A percentile compares a stretch with the other conserved stretches of the same genome.
Conservation (phyloP, 2,888 invertebrate genomes). For the Noctua janthe region DNA sequence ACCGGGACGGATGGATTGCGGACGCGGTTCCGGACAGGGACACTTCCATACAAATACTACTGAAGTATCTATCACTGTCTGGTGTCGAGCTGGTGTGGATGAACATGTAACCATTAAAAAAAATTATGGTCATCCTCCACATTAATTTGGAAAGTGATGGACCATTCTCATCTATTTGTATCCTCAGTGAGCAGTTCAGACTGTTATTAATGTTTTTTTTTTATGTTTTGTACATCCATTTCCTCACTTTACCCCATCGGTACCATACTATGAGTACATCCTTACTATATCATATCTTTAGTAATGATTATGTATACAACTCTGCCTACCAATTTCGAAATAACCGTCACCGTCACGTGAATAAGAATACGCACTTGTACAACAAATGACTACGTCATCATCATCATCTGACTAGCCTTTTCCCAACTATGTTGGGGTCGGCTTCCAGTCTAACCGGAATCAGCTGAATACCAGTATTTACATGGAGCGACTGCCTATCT, state of each 20-base stretch:
- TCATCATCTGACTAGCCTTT: no score
- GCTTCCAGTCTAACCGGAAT: no score
- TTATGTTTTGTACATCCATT: not conserved
- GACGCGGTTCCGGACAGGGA: not conserved
- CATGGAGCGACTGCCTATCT: no score
- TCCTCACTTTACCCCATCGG: not conserved
- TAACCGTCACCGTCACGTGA: not conserved
- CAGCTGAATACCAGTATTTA: no score
- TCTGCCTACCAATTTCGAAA: not conserved
- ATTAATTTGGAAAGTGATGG: not conserved
- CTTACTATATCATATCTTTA: not conserved
- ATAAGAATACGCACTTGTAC: not conserved
- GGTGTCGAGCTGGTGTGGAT: not conserved
- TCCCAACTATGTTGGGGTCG: no score
- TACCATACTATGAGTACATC: not conserved
- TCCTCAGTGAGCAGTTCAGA: not conserved
- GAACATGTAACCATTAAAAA: not conserved
- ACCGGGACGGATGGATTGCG: not conserved
- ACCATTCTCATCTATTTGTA: not conserved
- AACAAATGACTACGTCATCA: not conserved
- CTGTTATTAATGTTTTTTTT: not conserved
- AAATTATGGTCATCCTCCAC: not conserved
- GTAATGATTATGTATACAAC: not conserved
- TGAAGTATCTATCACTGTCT: not conserved
- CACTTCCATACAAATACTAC: not conserved